Base-by-base conservation (phyloP, 2,113 vertebrate genomes). In the Cynopterus brachyotis region DNA sequence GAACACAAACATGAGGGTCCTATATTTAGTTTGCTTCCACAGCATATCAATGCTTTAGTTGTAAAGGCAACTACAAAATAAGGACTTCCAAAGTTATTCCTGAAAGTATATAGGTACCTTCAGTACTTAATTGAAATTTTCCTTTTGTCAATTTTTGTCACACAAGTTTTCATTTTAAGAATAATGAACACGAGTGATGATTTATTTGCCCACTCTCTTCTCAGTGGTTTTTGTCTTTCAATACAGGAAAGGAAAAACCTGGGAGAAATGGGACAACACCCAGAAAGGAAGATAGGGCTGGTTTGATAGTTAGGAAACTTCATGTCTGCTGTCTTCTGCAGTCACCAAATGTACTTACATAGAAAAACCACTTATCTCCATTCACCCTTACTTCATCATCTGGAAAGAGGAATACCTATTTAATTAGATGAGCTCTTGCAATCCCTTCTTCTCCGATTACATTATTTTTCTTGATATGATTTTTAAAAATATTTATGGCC, bases 101-200 rank as follows among this genome's bases (percentile, higher is more conserved):
- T 90, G 17, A 28, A 91, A 90, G 37, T 59, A 80, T 37, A 88
- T 76, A 96, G 88, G 83, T 82, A 66, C 42, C 40, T 35, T 90
- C 75, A 81, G 60, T 89, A 32, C 55, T 92, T 95, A 95, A 96
- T 60, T 73, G 55, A 96, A 97, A 97, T 20, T 86, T 95, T 76
- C 12, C 20, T 91, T 40, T 88, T 85, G 53, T 93, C 62, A 85
- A 26, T 62, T 76, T 73, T 93, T 82, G 76, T 86, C 78, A 91
- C 37, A 90, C 72, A 94, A 81, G 19, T 78, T 95, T 95, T 20
- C 45, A 82, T 91, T 91, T 79, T 89, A 47, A 94, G 47, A 85
- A 81, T 91, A 93, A 95, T 72, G 76, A 93, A 53, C 66, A 22
- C 50, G 8, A 67, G 45, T 53, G 37, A 62, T 83, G 9, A 86